These are phyloP conservation scores for Caligus rogercresseyi DNA, from an alignment of 1,140 invertebrate species.

Conservation along the genomic window DNA sequence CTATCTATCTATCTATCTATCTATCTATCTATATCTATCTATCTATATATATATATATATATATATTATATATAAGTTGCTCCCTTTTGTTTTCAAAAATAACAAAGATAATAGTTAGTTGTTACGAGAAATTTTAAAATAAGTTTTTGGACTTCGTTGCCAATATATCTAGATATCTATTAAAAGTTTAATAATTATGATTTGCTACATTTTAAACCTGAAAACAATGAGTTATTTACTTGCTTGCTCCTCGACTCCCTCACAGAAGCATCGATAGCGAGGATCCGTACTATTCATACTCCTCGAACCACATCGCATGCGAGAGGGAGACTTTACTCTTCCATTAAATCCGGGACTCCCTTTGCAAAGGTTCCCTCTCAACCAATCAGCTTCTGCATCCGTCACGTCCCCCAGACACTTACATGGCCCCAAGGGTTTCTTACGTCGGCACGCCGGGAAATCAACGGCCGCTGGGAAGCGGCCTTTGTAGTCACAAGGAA, in stretches of 20 bases:
- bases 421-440: neutral
- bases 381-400: neutral
- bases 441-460: neutral
- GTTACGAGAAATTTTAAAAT: neutral
- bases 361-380: neutral
- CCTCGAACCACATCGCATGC: neutral
- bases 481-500: neutral
- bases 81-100: no score
- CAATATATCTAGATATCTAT: no score
- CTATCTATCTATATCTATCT: no score
- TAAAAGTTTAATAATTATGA: no score
- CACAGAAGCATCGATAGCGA: neutral
- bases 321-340: neutral
- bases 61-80: no score
- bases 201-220: no score
- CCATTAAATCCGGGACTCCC: neutral
- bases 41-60: no score
- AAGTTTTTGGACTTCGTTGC: neutral
- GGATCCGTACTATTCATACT: neutral
- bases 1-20: no score
- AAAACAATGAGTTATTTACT: no score
- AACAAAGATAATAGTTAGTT: no score
- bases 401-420: neutral
- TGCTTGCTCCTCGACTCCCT: neutral
- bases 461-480: neutral